These are phyloP conservation scores for Scaptomyza parva DNA, from an alignment of 2,888 invertebrate species.

Conservation along the genomic window DNA sequence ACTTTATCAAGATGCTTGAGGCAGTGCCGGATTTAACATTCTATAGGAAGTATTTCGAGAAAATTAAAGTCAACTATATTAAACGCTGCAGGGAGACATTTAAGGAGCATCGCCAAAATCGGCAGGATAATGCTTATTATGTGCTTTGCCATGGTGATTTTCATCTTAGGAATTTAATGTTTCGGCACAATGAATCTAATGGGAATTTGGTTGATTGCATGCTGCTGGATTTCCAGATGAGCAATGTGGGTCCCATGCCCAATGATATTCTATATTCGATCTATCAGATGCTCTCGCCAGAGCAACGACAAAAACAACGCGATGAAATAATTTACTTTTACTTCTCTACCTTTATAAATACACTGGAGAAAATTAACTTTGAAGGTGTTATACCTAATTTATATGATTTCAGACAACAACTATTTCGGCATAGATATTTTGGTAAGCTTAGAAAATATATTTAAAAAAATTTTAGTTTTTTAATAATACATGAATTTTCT, in stretches of 20 bases:
- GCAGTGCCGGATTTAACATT: constrained; percentile 24
- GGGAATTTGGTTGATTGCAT: constrained; percentile 58
- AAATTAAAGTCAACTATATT: constrained; percentile 32
- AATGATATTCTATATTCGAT: constrained; percentile 64
- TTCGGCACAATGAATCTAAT: constrained; percentile 37
- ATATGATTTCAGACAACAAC: constrained; percentile 47
- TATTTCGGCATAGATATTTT: constrained; percentile 44
- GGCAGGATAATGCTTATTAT: constrained; percentile 45
- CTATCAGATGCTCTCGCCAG: constrained; percentile 58
- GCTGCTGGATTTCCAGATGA: constrained; percentile 71
- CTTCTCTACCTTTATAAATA: constrained; percentile 56
- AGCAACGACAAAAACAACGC: constrained; percentile 45
- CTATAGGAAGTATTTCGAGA: constrained; percentile 60
- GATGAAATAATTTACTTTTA: constrained; percentile 66
- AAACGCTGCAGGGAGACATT: constrained; percentile 10
- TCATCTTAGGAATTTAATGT: constrained; percentile 74
- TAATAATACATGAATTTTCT: background rate
- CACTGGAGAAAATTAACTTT: constrained; percentile 59
- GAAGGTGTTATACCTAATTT: constrained; percentile 59
- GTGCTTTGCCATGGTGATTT: constrained; percentile 76
- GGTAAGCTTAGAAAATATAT: constrained; percentile 56
- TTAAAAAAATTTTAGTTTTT: too few species aligned
- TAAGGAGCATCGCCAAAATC: constrained; percentile 56
- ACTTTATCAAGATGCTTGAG: constrained; percentile 60
- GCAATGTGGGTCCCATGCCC: constrained; percentile 63